phyloP scores from a whole-genome alignment of 2,113 vertebrate genomes.

The Nycticryphes semicollaris region DNA sequence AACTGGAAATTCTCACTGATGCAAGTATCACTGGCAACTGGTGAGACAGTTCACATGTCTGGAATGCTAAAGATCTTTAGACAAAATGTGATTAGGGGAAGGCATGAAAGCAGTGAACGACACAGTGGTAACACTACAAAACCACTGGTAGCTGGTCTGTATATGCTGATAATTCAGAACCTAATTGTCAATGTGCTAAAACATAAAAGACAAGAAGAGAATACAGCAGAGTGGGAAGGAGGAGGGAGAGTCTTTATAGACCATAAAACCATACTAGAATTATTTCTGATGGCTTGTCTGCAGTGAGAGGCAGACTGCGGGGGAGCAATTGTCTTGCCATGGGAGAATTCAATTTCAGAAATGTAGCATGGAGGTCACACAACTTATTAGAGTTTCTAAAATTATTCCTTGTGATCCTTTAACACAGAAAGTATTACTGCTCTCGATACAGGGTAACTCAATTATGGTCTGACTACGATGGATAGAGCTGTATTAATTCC shows the following conservation, averaged over 20 bases:
- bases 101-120: not conserved
- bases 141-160: not conserved
- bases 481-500: constrained; percentile 40
- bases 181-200: not conserved
- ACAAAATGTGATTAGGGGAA: not conserved
- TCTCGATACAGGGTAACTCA: constrained; percentile 26
- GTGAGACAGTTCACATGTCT: not conserved
- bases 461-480: not conserved
- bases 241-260: constrained; percentile 20
- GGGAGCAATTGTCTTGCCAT: constrained; percentile 43
- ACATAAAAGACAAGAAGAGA: not conserved
- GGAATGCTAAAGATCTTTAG: not conserved
- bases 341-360: constrained; percentile 59
- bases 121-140: not conserved
- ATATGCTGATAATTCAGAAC: not conserved
- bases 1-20: not conserved
- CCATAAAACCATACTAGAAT: constrained; percentile 11
- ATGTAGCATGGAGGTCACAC: constrained; percentile 52
- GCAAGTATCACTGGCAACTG: not conserved
- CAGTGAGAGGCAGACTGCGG: not conserved
- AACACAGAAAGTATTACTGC: constrained; percentile 46
- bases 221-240: not conserved
- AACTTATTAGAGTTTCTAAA: constrained; percentile 63
- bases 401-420: constrained; percentile 53
- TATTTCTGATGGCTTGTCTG: constrained; percentile 24